Conservation (phyloP, 1,140 invertebrate genomes). For the Drosophila mojavensis region DNA sequence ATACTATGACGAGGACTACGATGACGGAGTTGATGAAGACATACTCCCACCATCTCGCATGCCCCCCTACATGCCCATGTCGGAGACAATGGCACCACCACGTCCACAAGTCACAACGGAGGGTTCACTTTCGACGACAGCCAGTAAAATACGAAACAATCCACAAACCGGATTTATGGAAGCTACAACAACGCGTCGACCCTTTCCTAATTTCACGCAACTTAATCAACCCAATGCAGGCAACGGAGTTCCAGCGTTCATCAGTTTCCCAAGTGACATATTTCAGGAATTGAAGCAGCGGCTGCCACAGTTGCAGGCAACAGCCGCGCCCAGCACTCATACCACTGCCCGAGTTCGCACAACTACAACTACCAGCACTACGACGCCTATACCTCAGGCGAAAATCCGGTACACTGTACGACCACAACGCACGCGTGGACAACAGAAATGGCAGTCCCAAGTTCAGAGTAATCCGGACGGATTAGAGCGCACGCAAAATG, state of each 20-base stretch:
- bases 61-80: constrained; percentile 87
- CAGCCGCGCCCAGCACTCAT: constrained; percentile 68
- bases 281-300: constrained; percentile 79
- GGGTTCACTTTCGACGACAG: constrained; percentile 18
- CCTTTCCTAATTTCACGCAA: constrained; percentile 59
- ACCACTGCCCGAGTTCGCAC: constrained; percentile 69
- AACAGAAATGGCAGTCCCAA: constrained; percentile 68
- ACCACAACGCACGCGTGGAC: constrained; percentile 64
- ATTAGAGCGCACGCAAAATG: constrained; percentile 40
- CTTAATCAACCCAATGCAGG: constrained; percentile 43
- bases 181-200: constrained; percentile 75
- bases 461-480: constrained; percentile 10
- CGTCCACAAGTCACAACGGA: constrained; percentile 58
- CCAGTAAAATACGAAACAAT: constrained; percentile 18
- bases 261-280: constrained; percentile 80
- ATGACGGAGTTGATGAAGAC: constrained; percentile 85
- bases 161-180: constrained; percentile 68
- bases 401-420: constrained; percentile 60
- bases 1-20: constrained; percentile 79
- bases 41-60: constrained; percentile 84
- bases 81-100: constrained; percentile 84
- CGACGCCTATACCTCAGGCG: constrained; percentile 60
- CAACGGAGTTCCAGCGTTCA: constrained; percentile 72
- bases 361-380: constrained; percentile 56
- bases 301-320: constrained; percentile 50